A percentile compares a stretch with the other conserved stretches of the same genome.
phyloP scores from a whole-genome alignment of 2,113 vertebrate genomes.

The Thunnus thynnus region DNA sequence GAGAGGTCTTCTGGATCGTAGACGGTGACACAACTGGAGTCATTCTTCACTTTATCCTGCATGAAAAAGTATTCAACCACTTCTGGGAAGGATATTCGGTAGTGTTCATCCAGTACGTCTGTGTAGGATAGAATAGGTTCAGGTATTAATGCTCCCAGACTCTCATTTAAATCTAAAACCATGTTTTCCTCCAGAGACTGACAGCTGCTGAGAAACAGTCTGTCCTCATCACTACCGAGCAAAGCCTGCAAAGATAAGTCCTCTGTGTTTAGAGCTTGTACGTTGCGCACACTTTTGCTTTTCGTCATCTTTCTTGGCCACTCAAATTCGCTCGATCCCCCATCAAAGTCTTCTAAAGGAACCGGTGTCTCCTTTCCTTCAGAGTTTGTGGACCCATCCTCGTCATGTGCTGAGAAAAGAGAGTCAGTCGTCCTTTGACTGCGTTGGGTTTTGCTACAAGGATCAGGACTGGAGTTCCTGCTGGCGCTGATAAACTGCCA shows the following conservation, averaged over 20 bases:
- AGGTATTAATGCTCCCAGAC: constrained; percentile 13
- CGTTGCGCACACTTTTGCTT: constrained; percentile 69
- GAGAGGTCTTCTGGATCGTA: constrained; percentile 70
- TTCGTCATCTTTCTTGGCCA: constrained; percentile 57
- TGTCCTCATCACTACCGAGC: constrained; percentile 3
- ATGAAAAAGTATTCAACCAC: constrained; percentile 60
- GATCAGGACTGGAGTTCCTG: constrained; percentile 69
- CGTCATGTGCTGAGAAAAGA: constrained; percentile 4
- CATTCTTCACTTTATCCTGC: constrained; percentile 34
- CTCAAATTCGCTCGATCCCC: constrained; percentile 9
- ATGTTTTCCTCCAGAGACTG: constrained; percentile 15
- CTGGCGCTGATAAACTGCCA: constrained; percentile 65
- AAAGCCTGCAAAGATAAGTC: constrained; percentile 14
- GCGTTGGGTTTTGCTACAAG: constrained; percentile 38
- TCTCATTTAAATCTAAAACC: constrained; percentile 29
- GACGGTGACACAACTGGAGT: constrained; percentile 18
- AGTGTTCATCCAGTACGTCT: constrained; percentile 42
- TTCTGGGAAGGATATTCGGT: constrained; percentile 62
- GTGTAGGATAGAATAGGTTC: constrained; percentile 53
- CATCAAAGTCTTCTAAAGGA: constrained; percentile 47
- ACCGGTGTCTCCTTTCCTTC: constrained; percentile 47
- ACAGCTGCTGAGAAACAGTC: constrained; percentile 25
- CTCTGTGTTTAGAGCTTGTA: constrained; percentile 55
- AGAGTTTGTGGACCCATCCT: constrained; percentile 40
- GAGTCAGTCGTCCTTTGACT: constrained; percentile 20